Conservation (phyloP, 2,113 vertebrate genomes). For the Phyllostomus hastatus region DNA sequence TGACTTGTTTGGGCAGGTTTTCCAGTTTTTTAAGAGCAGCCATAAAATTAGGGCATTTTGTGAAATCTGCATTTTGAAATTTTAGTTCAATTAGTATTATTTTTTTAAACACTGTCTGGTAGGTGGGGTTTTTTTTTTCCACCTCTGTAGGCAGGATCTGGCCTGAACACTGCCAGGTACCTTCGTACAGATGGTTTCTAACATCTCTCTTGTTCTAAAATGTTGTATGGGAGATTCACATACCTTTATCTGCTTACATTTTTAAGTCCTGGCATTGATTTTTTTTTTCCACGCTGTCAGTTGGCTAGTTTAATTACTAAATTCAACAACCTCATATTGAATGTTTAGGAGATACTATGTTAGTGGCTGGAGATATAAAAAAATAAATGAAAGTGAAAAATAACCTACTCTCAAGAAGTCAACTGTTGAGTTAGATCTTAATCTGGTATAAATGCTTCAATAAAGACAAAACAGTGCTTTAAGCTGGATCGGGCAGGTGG, state of each 20-base stretch:
- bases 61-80: conserved; percentile 26
- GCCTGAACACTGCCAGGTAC: neutral
- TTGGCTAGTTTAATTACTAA: neutral
- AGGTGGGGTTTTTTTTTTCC: neutral
- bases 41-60: neutral
- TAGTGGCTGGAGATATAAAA: neutral
- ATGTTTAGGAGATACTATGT: neutral
- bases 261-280: neutral
- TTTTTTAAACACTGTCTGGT: neutral
- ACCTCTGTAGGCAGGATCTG: neutral
- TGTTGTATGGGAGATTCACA: neutral
- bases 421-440: neutral
- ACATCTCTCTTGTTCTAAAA: neutral
- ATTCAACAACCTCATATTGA: neutral
- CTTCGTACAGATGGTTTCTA: neutral
- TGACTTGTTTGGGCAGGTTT: neutral
- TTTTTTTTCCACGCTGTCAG: neutral
- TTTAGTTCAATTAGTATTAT: neutral
- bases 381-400: neutral
- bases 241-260: neutral
- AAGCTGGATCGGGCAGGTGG: neutral
- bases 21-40: neutral
- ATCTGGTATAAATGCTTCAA: neutral
- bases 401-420: neutral
- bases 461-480: neutral